Evolutionary conservation across 2,888 invertebrate species (phyloP).

Genomic region (Beris chalybata): DNA sequence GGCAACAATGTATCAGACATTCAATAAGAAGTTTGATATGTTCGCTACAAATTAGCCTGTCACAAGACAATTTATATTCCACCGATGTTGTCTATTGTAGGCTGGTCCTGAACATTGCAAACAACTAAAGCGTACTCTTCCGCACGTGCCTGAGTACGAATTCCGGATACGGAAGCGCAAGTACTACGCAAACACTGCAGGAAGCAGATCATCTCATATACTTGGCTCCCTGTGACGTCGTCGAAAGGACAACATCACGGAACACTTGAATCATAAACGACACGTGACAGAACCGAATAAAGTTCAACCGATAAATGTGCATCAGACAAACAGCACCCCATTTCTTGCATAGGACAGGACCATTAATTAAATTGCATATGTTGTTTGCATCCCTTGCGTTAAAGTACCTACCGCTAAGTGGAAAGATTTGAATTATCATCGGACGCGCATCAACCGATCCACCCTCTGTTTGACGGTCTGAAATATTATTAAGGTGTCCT

Average conservation of each 20-base stretch:
- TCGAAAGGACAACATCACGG: not conserved
- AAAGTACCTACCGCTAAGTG: conserved; percentile 9
- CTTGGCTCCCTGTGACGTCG: not conserved
- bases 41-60: too few species aligned
- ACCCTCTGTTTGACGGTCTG: conserved; percentile 4
- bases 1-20: too few species aligned
- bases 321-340: not conserved
- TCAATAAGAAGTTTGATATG: too few species aligned
- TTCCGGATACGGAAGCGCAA: conserved; percentile 24
- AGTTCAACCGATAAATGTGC: conserved; percentile 1
- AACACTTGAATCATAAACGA: conserved; percentile 7
- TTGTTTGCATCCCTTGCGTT: conserved; percentile 15
- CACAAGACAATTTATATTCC: too few species aligned
- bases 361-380: conserved; percentile 29
- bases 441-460: not conserved
- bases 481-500: not conserved
- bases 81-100: too few species aligned
- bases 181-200: not conserved
- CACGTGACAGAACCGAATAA: conserved; percentile 21
- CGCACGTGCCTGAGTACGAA: conserved; percentile 2
- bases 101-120: too few species aligned
- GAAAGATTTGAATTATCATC: conserved; percentile 6
- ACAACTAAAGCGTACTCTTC: too few species aligned
- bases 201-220: not conserved
- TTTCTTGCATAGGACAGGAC: conserved; percentile 5